phyloP scores from a whole-genome alignment of 2,113 vertebrate species.

The Amphilophus citrinellus region DNA sequence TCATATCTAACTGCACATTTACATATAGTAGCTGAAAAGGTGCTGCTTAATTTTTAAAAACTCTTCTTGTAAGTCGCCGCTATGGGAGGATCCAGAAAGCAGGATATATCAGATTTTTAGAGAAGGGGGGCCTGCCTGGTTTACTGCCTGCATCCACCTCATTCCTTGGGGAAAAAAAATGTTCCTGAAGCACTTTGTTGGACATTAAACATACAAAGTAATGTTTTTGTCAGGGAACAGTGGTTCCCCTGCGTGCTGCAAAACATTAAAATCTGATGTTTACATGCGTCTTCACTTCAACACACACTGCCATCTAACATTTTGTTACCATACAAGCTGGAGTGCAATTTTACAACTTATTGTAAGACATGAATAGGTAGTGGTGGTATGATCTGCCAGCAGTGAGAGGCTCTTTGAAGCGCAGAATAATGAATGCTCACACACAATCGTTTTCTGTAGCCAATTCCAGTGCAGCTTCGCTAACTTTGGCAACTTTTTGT shows the following conservation, averaged over 20 bases:
- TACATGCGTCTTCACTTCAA: not conserved
- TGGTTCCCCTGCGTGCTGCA: not conserved
- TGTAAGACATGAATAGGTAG: not conserved
- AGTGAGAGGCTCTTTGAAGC: not conserved
- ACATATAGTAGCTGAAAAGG: not conserved
- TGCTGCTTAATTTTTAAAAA: not conserved
- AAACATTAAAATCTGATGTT: not conserved
- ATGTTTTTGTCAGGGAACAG: not conserved
- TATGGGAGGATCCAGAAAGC: not conserved
- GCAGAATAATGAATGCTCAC: constrained; percentile 1
- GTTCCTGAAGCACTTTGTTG: not conserved
- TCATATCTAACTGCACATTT: not conserved
- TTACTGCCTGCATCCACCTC: not conserved
- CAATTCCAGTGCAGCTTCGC: not conserved
- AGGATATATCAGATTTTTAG: not conserved
- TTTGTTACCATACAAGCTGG: not conserved
- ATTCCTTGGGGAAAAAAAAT: not conserved
- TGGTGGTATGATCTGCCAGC: not conserved
- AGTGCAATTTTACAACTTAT: not conserved
- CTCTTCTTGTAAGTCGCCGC: not conserved
- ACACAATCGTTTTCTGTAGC: not conserved
- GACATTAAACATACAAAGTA: not conserved
- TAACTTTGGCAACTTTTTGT: not conserved
- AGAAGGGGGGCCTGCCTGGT: not conserved
- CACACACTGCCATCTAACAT: not conserved